These are phyloP conservation scores for Petrocephalus microphthalmus DNA, from an alignment of 2,113 vertebrate genomes.

Conservation along the genomic window DNA sequence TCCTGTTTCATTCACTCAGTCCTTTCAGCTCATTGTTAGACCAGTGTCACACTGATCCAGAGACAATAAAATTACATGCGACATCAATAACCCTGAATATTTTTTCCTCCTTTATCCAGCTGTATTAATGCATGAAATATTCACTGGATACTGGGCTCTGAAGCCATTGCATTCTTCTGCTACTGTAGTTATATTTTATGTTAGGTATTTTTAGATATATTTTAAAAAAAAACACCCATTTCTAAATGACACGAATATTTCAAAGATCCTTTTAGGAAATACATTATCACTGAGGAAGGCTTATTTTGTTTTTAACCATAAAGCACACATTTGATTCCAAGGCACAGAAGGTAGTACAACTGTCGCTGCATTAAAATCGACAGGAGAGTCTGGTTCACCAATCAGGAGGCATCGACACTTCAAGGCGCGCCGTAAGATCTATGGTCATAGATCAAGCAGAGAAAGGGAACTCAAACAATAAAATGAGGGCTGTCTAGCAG, in stretches of 20 bases:
- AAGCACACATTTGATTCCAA: background rate
- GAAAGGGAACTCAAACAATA: background rate
- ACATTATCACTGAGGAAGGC: background rate
- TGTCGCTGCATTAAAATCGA: background rate
- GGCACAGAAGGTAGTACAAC: background rate
- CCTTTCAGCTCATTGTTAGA: background rate
- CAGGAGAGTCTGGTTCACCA: background rate
- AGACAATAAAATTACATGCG: background rate
- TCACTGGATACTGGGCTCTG: background rate
- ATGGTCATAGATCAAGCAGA: background rate
- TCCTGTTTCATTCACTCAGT: background rate
- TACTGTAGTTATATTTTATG: background rate
- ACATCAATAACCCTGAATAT: background rate
- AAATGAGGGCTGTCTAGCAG: background rate
- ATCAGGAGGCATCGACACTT: background rate
- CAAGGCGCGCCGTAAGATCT: background rate
- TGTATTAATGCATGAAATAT: background rate
- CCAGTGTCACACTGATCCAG: background rate
- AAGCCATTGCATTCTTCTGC: background rate
- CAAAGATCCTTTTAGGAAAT: background rate
- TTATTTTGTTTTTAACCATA: background rate
- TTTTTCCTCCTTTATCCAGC: background rate
- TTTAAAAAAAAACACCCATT: background rate
- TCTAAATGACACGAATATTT: background rate
- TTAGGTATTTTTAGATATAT: background rate